Base-by-base conservation (phyloP, 2,888 invertebrate genomes). In the Steromphala cineraria region DNA sequence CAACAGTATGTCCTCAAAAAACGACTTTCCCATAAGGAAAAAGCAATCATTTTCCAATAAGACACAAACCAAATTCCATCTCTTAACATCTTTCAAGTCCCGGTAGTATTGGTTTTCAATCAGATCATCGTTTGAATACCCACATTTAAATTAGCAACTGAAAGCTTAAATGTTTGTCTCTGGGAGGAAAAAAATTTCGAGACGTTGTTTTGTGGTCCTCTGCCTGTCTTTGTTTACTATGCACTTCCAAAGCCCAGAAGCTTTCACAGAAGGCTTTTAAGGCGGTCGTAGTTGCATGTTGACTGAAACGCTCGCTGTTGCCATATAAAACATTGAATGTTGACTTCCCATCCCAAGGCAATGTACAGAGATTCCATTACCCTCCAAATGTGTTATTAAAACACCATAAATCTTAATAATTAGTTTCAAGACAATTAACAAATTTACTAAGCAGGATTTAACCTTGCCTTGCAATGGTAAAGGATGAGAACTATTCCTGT, bases 371-470 rank as follows among this genome's bases (percentile, higher is more conserved):
- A 71, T 71, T 10, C 71, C 71, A 36, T 71, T 15, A 1, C 36
- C 71, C 36, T 71, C 5, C n/a, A 36, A 71, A 31, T 36, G 8
- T 40, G 31, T 17, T 71, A 71, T 31, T 31, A 31, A 28, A 31
- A 71, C 71, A 71, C n/a, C n/a, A 71, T 71, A 71, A 71, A 71
- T 71, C 71, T 31, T 71, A 36, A 71, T 40, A 71, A 71, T 40
- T 31, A 71, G 71, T 31, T 19, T 2, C 31, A 40, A 19, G 24
- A 71, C n/a, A 71, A 71, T 71, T 71, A 71, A 36, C 40, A 36
- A 40, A 46, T 46, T 46, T 46, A 46, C 46, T 46, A 46, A 46
- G 46, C 46, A 46, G 46, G 13, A 46, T 46, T 46, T 46, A 46
- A 46, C 46, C 46, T 46, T 5, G 46, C 46, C 36, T 36, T 36